A percentile compares a stretch with the other conserved stretches of the same genome.
phyloP scores from a whole-genome alignment of 2,113 vertebrate species.

The Mastomys coucha region DNA sequence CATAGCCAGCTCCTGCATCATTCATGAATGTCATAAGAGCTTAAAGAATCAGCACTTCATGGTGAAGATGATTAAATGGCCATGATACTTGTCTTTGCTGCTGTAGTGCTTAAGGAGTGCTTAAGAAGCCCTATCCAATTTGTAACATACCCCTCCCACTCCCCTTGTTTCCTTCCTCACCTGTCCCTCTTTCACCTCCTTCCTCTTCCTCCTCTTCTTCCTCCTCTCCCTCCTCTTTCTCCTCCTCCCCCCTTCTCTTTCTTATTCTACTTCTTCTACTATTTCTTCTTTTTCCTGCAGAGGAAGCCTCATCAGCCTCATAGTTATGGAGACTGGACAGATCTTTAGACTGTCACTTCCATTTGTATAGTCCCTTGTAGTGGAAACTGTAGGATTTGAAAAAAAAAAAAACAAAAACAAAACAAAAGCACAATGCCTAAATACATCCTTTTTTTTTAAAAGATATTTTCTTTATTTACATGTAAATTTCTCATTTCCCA shows the following conservation, averaged over 20 bases:
- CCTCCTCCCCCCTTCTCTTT: neutral
- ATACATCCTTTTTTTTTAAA: neutral
- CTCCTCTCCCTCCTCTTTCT: neutral
- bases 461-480: too few species aligned
- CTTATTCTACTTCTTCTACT: neutral
- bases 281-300: neutral
- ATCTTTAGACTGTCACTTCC: neutral
- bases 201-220: neutral
- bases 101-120: slow-evolving; percentile 61
- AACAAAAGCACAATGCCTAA: neutral
- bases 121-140: slow-evolving; percentile 65
- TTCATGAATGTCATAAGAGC: slow-evolving; percentile 88
- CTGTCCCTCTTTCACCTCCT: neutral
- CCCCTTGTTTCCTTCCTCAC: neutral
- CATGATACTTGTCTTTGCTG: slow-evolving; percentile 83
- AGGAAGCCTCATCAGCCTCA: neutral
- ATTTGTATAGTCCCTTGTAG: neutral
- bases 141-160: neutral
- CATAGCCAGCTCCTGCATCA: slow-evolving; percentile 86
- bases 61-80: slow-evolving; percentile 86
- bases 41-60: slow-evolving; percentile 87
- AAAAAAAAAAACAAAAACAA: too few species aligned
- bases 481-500: too few species aligned
- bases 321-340: neutral
- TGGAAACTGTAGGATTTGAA: neutral